Base-by-base conservation (phyloP, 2,113 vertebrate species). In the Passer domesticus region DNA sequence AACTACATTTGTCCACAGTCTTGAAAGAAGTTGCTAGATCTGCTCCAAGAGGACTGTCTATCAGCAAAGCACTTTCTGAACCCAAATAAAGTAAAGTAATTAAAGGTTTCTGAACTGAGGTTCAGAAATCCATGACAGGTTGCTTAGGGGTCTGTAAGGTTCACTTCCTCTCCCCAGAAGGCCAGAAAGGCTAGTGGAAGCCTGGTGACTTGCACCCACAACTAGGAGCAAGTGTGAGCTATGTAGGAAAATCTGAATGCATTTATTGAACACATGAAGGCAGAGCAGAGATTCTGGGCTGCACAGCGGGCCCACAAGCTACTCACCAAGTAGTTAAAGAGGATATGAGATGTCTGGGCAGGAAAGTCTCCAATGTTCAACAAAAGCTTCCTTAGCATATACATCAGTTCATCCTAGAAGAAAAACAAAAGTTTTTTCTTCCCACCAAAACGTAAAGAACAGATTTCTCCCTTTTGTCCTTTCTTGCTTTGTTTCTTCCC, bases 271-370 rank as follows among this genome's bases (percentile, higher is more conserved):
- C 46, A 73, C 33, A 19, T 37, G 16, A 30, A 90, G 25, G 67
- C 73, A 81, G 35, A 90, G 23, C 6, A 17, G 30, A 56, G 24
- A 31, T 49, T 72, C n/a, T 35, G 50, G 55, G 41, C 53, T 28
- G 16, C 37, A 72, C 37, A 68, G 35, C 15, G 20, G 24, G 52
- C 27, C 23, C 70, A 66, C 14, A 63, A 73, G 55, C 72, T 73
- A 89, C 98, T 98, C 80, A 99, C 99, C 99, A 99, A 97, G 90
- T 99, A 99, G 97, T 99, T 99, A 96, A 99, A 99, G 39, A 99
- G 98, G 92, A 99, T 99, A 62, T 99, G 99, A 72, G 99, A 99
- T 5, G 99, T 99, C 97, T 99, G 99, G 15, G 99, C 99, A 43
- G 99, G 99, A 50, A 99, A 98, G 91, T 99, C 99, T 90, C 99